phyloP scores from a whole-genome alignment of 2,888 invertebrate genomes.

The Drosophila barbarae region DNA sequence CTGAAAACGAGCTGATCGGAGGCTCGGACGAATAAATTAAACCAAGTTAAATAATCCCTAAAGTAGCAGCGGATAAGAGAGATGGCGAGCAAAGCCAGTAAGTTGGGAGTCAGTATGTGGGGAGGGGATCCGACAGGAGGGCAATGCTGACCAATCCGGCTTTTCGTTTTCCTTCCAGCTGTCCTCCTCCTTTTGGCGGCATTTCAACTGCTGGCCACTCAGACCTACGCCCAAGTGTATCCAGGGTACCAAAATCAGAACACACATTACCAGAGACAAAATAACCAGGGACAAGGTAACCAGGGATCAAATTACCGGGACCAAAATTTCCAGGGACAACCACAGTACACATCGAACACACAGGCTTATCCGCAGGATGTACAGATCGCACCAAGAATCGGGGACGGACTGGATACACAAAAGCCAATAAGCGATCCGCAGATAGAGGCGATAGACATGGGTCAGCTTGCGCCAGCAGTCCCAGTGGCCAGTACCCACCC shows the following conservation, averaged over 20 bases:
- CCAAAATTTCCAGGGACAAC: neutral
- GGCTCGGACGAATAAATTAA: constrained; percentile 29
- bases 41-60: neutral
- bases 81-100: constrained; percentile 63
- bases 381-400: neutral
- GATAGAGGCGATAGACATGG: neutral
- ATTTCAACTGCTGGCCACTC: constrained; percentile 3
- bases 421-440: neutral
- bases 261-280: no score
- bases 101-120: constrained; percentile 49
- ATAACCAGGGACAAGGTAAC: neutral
- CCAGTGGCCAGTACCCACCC: constrained; percentile 31
- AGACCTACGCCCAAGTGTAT: neutral
- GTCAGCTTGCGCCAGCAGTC: neutral
- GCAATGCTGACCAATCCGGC: neutral
- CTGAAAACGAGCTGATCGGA: constrained; percentile 58
- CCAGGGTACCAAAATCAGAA: neutral
- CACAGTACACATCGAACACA: neutral
- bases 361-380: neutral
- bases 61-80: constrained; percentile 38
- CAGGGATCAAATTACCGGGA: neutral
- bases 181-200: constrained; percentile 9
- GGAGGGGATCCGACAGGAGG: neutral
- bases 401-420: neutral
- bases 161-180: constrained; percentile 6